Evolutionary conservation across 2,797 vertebrate genomes (phyloP), one percentile per base, ranked within the genome.

Genomic region (Cuculus canorus): DNA sequence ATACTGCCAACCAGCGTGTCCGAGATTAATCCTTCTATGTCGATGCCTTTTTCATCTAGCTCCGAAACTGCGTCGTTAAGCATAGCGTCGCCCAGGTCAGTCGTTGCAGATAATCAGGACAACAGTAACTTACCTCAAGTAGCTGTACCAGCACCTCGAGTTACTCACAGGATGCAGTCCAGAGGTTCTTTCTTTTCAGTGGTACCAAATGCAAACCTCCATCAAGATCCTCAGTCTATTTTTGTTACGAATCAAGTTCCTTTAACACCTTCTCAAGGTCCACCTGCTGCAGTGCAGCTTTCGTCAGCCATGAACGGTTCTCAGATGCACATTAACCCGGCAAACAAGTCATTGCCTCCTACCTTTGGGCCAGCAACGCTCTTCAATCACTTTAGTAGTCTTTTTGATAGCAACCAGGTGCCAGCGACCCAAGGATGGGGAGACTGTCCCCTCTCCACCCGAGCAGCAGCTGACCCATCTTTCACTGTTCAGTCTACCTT

Each of bases 331-430:
- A 98, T 99, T 96, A 98, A 99, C 85, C 97, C 97, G 86, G 97
- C 98, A 97, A 99, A 99, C 97, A 98, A 99, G 96, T 98, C 99
- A 93, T 98, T 99, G 81, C 98, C 99, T 52, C 98, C 98, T 65
- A 98, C 99, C 83, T 99, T 99, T 65, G 98, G 99, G 93, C 99
- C 98, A 66, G 98, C 99, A 61, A 99, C 99, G 41, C 98, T 99
- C 96, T 99, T 99, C 98, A 99, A 98, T 98, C 98, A 98, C 96
- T 99, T 99, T 98, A 99, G 99, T 98, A 99, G 99, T 98, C 99
- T 99, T 97, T 99, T 99, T 93, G 99, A 99, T 93, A 99, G 98
- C 97, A 99, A 97, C 96, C 98, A 99, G 98, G 98, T 99, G 95
- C 98, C 99, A 96, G 98, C 99, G 97, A 99, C 99, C 98, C 99